phyloP scores from a whole-genome alignment of 1,140 invertebrate species.

The Orius insidiosus region DNA sequence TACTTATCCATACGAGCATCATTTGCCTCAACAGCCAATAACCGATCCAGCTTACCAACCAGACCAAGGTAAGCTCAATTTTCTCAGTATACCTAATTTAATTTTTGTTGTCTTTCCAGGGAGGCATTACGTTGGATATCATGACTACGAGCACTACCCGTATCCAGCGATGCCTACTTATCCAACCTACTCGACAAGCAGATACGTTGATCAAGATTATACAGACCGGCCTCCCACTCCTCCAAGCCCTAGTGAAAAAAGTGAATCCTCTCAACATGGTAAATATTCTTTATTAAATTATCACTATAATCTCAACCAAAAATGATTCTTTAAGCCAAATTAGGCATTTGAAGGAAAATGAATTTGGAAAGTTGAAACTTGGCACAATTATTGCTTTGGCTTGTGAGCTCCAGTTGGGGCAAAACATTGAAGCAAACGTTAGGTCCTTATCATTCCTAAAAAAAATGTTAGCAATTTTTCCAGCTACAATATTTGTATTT shows the following conservation, averaged over 20 bases:
- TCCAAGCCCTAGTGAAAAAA: conserved; percentile 37
- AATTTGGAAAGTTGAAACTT: too few species aligned
- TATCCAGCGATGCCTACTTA: conserved; percentile 26
- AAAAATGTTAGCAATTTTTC: too few species aligned
- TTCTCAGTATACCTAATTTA: not conserved
- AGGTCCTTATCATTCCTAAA: too few species aligned
- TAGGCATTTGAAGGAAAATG: too few species aligned
- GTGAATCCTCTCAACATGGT: conserved; percentile 34
- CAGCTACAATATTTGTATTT: too few species aligned
- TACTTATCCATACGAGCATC: conserved; percentile 19
- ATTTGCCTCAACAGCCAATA: conserved; percentile 13
- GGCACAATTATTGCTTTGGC: too few species aligned
- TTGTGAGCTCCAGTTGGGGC: too few species aligned
- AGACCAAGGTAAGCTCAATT: conserved; percentile 11
- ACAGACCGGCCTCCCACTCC: conserved; percentile 36
- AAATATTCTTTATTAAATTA: too few species aligned
- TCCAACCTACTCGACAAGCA: conserved; percentile 26
- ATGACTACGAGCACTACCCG: conserved; percentile 42
- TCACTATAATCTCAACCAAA: too few species aligned
- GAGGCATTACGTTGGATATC: conserved; percentile 26
- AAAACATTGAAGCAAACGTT: too few species aligned
- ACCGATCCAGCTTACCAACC: too few species aligned
- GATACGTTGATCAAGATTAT: conserved; percentile 25
- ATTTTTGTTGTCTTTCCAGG: conserved; percentile 17
- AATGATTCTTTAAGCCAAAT: too few species aligned